Evolutionary conservation across 2,797 vertebrate species (phyloP), one percentile per base, ranked within the genome.

Genomic region (Parauchenoglanis punctatus): DNA sequence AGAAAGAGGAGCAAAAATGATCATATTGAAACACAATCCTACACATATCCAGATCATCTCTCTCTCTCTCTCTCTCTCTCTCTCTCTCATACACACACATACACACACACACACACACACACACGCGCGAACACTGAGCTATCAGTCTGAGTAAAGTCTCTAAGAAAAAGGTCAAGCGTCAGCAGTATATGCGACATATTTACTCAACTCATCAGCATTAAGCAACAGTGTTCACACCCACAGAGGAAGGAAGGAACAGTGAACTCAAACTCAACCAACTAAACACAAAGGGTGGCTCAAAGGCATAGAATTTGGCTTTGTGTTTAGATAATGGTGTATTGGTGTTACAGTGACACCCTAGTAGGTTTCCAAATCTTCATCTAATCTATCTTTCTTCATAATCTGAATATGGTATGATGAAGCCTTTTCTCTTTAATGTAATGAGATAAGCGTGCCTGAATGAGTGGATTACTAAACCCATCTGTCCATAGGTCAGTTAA

Each of bases 401-500:
- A 81, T 61, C 4, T 11, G 35, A 54, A 52, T 56, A 8, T 83
- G 46, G 81, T 76, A 88, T 59, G 84, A 89, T 87, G 73, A 91
- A 87, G 93, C 35, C 1, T 44, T 72, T 44, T 70, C 44, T 75
- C 23, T 28, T 76, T 54, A 28, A 94, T 94, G 93, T 94, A 93
- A 94, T 52, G 58, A 87, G 88, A 91, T 75, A 91, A 49, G 82
- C 90, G 88, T 90, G 90, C 85, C 91, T 89, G 56, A 93, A 61
- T 68, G 93, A 95, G 87, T 90, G 91, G 94, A 93, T 95, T 94
- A 94, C 1, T 15, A 73, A 46, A 89, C 89, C 52, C 23, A 56
- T 8, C 13, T n/a, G 72, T 18, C 67, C 6, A 46, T 25, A 73
- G 20, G 40, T 28, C 73, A 54, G 44, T 20, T 75, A 6, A 23